Evolutionary conservation across 2,113 vertebrate genomes (phyloP), one percentile per base, ranked within the genome.

Genomic region (Lontra canadensis): DNA sequence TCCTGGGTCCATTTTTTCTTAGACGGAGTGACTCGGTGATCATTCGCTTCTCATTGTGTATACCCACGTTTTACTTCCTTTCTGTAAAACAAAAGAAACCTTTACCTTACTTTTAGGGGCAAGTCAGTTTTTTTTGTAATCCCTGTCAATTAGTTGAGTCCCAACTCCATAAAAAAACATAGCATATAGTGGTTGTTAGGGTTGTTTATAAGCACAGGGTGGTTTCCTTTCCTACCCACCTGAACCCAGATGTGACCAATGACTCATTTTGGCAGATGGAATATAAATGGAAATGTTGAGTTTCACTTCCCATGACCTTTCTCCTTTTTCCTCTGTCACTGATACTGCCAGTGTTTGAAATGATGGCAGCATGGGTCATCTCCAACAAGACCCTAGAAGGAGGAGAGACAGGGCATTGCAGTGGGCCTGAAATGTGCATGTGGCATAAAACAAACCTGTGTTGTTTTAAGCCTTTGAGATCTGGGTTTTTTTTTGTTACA

Each of bases 131-230:
- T 39, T 61, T 47, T 63, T 25, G 87, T 95, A 31, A 39, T 83
- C 29, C 26, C 29, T 42, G 69, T 81, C 42, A 71, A 67, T 74
- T 17, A 47, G 67, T 49, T 67, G 95, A 65, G 12, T 3, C 61
- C 39, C 26, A 39, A 23, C 52, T 14, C 15, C 34, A 34, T 49
- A 63, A 57, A 67, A 67, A 92, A 83, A 78, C 26, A 57, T 10
- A 26, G 8, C 21, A 9, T 49, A 14, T 69, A 44, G 34, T 73
- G 87, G 52, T 93, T 21, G 3, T 55, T 63, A 42, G 21, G 26
- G 61, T 47, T 84, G 10, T 73, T 63, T 55, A 42, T 0, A 0
- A 17, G 0, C 47, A 21, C 0, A 1, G 15, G 7, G 3, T 74
- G 25, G 57, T 6, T 36, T 23, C 29, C 67, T 83, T 90, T 11